These are phyloP conservation scores for Orthosia cruda DNA, from an alignment of 2,888 invertebrate species.

Conservation along the genomic window DNA sequence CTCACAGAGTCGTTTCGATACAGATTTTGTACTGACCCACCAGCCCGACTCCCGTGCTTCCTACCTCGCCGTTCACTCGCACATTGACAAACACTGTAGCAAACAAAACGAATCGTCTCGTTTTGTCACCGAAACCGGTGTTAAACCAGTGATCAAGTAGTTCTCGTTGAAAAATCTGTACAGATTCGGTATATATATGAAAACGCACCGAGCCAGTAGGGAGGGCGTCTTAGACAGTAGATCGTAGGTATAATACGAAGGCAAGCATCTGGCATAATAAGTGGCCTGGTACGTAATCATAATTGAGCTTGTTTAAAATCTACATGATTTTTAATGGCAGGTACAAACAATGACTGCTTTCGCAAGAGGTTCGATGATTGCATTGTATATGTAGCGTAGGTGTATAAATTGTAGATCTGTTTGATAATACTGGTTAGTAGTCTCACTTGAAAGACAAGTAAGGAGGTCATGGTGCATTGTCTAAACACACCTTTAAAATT, in stretches of 20 bases:
- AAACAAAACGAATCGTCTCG: no score
- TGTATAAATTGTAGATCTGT: constrained; percentile 29
- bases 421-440: constrained; percentile 15
- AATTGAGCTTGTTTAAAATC: constrained; percentile 12
- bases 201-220: no score
- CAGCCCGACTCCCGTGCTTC: no score
- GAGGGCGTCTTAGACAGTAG: background rate
- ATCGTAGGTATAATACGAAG: background rate
- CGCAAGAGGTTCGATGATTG: constrained; percentile 23
- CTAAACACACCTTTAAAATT: constrained; percentile 3
- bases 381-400: constrained; percentile 15
- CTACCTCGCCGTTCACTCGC: no score
- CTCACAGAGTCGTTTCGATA: no score
- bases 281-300: constrained; percentile 4
- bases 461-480: constrained; percentile 8
- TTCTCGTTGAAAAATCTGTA: no score
- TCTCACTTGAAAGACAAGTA: constrained; percentile 10
- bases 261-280: background rate
- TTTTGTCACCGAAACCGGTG: no score
- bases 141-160: no score
- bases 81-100: no score
- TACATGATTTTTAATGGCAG: constrained; percentile 28
- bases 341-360: constrained; percentile 29
- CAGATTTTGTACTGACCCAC: no score
- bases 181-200: no score